phyloP scores from a whole-genome alignment of 2,797 vertebrate genomes.

The Erpetoichthys calabaricus region DNA sequence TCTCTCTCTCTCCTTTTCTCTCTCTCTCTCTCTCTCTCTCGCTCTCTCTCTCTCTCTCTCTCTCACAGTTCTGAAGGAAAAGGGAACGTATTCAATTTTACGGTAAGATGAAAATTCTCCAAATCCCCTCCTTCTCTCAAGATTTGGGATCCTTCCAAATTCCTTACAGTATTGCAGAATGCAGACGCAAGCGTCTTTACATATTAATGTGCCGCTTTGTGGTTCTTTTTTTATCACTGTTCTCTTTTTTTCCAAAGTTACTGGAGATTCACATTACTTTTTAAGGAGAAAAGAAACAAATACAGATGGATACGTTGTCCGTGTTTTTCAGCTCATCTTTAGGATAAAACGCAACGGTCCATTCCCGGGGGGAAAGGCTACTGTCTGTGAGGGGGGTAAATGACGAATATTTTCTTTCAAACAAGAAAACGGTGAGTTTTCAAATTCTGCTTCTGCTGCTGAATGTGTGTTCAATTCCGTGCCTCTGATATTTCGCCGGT shows the following conservation, averaged over 20 bases:
- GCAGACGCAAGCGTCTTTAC: constrained; percentile 39
- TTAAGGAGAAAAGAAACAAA: constrained; percentile 20
- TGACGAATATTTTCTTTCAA: constrained; percentile 39
- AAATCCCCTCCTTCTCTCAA: constrained; percentile 38
- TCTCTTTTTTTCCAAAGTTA: constrained; percentile 35
- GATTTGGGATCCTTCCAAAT: constrained; percentile 43
- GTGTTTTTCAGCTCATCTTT: constrained; percentile 38
- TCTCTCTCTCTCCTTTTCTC: constrained; percentile 44
- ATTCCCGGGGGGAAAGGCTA: constrained; percentile 33
- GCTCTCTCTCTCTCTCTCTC: constrained; percentile 29
- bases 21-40: constrained; percentile 31
- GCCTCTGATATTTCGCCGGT: constrained; percentile 29
- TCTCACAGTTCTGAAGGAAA: constrained; percentile 36
- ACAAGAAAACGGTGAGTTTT: constrained; percentile 61
- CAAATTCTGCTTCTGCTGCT: constrained; percentile 43
- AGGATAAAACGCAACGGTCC: constrained; percentile 29
- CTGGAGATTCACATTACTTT: constrained; percentile 31
- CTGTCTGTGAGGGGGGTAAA: constrained; percentile 29
- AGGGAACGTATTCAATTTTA: constrained; percentile 37
- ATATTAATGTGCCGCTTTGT: constrained; percentile 30
- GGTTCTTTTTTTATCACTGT: constrained; percentile 14
- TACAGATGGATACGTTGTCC: constrained; percentile 35
- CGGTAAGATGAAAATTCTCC: constrained; percentile 50
- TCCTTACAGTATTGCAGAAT: constrained; percentile 28
- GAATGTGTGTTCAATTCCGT: constrained; percentile 42